Base-by-base conservation (phyloP, 2,797 vertebrate genomes). In the Argentina silus region DNA sequence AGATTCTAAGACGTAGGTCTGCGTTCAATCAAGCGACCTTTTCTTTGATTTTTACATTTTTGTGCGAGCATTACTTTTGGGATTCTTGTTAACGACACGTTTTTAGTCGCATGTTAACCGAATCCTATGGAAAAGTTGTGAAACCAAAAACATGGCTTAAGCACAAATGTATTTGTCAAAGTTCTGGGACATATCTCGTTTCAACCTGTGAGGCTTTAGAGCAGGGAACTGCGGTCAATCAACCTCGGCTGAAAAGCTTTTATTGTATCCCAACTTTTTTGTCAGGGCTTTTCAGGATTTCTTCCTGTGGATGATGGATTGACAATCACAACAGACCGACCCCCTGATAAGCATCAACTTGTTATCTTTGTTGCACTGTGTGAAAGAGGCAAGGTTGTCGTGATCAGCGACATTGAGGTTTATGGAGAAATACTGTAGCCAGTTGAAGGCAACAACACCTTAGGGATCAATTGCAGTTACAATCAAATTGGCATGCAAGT, bases 211-310 rank as follows among this genome's bases (percentile, higher is more conserved):
- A 77, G 83, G 78, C 47, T 87, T 56, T 70, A 43, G 12, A 89
- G 90, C 88, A 92, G 89, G 90, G 86, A 90, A 88, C 81, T 70
- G 77, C 74, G 81, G 88, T 90, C 88, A 90, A 90, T 89, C 86
- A 86, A 83, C 27, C 56, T 19, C 72, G 60, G 70, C 80, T 76
- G 66, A 86, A 62, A 80, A 72, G 56, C 81, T 86, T 83, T 60
- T 75, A 83, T 77, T 61, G 9, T 51, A 69, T 53, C 9, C 67
- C 75, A 72, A 68, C 61, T 2, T 57, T 36, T 73, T 21, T 72
- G 73, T 47, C 0, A 79, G 67, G 77, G 73, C 64, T 78, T 75
- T 77, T 82, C 80, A 80, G 82, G 67, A n/a, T 76, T 74, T 81
- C 23, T 81, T 81, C 73, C 74, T 80, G 78, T 77, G 81, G 86